Percentiles rank a stretch among this genome's conserved stretches.
These are phyloP conservation scores for Metalampra italica DNA, from an alignment of 2,888 invertebrate genomes.

Conservation along the genomic window DNA sequence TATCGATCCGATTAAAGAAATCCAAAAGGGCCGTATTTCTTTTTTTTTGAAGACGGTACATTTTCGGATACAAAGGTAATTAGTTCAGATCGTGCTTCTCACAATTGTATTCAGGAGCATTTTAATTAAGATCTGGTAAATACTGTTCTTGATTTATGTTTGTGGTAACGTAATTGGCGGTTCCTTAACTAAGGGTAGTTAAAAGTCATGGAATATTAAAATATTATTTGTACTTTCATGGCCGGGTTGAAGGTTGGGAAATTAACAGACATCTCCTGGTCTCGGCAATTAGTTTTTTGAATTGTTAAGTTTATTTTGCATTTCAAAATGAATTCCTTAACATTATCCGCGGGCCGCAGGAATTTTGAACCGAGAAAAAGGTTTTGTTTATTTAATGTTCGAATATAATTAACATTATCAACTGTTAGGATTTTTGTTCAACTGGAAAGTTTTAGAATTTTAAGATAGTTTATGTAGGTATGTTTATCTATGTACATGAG, in stretches of 20 bases:
- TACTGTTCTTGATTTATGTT: constrained; percentile 33
- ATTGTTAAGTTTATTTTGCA: constrained; percentile 27
- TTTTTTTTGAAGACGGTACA: constrained; percentile 3
- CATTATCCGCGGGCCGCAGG: constrained; percentile 31
- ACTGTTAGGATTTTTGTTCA: background rate
- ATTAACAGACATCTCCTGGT: constrained; percentile 16
- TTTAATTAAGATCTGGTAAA: constrained; percentile 39
- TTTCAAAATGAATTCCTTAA: constrained; percentile 19
- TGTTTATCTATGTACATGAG: background rate
- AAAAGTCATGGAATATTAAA: constrained; percentile 28
- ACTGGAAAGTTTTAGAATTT: background rate
- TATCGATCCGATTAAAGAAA: background rate
- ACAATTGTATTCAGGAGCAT: constrained; percentile 25
- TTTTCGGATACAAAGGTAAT: constrained; percentile 20
- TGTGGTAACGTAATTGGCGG: constrained; percentile 31
- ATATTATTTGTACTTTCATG: constrained; percentile 23
- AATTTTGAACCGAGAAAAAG: constrained; percentile 32
- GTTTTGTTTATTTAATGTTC: constrained; percentile 28
- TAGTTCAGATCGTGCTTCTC: constrained; percentile 24
- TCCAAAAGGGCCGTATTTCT: background rate
- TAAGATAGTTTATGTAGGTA: background rate
- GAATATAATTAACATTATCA: background rate
- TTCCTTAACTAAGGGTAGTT: constrained; percentile 25
- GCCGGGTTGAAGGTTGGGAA: constrained; percentile 13
- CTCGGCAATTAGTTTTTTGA: constrained; percentile 30